These are phyloP conservation scores for Lasioglossum villosulum DNA, from an alignment of 2,888 invertebrate genomes.

Conservation along the genomic window DNA sequence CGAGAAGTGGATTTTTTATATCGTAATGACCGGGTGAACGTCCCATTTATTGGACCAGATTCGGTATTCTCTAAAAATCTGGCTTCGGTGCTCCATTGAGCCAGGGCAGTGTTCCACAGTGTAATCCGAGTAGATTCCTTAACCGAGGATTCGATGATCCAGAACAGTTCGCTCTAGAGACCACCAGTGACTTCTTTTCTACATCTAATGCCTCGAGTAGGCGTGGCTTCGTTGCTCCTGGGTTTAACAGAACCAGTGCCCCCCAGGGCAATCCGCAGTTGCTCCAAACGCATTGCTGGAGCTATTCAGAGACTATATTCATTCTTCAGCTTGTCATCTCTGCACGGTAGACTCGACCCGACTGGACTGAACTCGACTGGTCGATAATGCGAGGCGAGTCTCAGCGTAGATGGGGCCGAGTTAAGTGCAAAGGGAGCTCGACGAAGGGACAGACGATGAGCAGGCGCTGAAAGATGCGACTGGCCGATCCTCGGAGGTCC, in stretches of 20 bases:
- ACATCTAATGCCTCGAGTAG: not conserved
- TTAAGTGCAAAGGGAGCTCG: not conserved
- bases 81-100: not conserved
- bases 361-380: not conserved
- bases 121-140: not conserved
- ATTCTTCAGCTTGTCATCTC: not conserved
- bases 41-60: not conserved
- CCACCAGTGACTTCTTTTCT: not conserved
- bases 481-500: constrained; percentile 35
- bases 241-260: not conserved
- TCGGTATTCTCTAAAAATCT: not conserved
- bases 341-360: not conserved
- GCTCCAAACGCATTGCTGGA: not conserved
- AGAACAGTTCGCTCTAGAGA: not conserved
- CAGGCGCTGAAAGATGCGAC: constrained; percentile 60
- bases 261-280: not conserved
- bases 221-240: not conserved
- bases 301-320: not conserved
- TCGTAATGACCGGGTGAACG: not conserved
- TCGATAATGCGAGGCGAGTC: constrained; percentile 5
- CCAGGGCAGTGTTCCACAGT: not conserved
- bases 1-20: not conserved
- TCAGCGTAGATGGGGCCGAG: constrained; percentile 8
- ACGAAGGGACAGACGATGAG: constrained; percentile 1
- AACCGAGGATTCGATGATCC: not conserved